Conservation (phyloP, 1,140 invertebrate genomes). For the Tachypleus tridentatus region DNA sequence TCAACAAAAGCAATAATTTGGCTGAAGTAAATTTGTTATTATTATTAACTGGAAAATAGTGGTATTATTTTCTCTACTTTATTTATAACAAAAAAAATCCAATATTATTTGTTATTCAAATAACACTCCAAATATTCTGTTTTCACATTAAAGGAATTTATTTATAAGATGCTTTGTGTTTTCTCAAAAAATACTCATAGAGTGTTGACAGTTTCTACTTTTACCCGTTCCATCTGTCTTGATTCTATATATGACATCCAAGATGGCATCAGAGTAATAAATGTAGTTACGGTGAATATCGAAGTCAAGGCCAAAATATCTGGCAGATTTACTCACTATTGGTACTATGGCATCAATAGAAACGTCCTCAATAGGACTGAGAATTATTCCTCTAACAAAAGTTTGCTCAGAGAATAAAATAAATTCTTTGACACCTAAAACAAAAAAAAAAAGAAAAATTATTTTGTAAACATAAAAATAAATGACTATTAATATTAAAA, state of each 20-base stretch:
- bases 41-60: no score
- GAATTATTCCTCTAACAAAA: conserved; percentile 87
- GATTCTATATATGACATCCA: conserved; percentile 88
- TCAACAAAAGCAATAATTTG: no score
- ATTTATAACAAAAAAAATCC: no score
- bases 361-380: conserved; percentile 74
- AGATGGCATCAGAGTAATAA: conserved; percentile 91
- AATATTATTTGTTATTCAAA: no score
- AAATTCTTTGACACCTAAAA: conserved; percentile 68
- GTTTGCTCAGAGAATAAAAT: conserved; percentile 94
- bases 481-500: no score
- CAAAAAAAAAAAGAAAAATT: not conserved
- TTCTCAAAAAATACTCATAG: not conserved
- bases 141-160: conserved; percentile 4
- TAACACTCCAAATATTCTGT: not conserved
- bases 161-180: not conserved
- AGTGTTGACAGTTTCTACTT: no score
- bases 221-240: conserved; percentile 69
- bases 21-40: no score
- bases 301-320: conserved; percentile 95
- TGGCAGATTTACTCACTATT: conserved; percentile 68
- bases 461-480: not conserved
- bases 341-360: conserved; percentile 83
- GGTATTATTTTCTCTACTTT: no score
- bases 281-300: conserved; percentile 83